A percentile compares a stretch with the other conserved stretches of the same genome.
phyloP scores from a whole-genome alignment of 2,888 invertebrate genomes.

The Eulithis prunata region DNA sequence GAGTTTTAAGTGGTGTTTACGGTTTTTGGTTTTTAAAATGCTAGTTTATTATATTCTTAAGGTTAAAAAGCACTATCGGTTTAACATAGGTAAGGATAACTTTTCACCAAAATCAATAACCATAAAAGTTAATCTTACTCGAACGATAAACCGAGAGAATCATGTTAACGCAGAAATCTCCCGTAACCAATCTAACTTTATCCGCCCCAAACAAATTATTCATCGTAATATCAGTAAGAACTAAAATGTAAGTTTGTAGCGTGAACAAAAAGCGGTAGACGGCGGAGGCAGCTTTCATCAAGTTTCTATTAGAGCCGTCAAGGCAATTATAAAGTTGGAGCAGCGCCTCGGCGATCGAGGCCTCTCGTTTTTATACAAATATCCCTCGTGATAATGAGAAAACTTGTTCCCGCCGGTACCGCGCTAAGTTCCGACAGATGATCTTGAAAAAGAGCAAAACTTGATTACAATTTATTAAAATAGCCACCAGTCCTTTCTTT shows the following conservation, averaged over 20 bases:
- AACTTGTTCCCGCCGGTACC: slow-evolving; percentile 68
- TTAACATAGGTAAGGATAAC: not conserved
- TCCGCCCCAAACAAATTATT: slow-evolving; percentile 49
- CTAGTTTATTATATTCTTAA: too few relatives aligned
- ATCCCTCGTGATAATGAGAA: slow-evolving; percentile 77
- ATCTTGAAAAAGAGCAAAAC: slow-evolving; percentile 67
- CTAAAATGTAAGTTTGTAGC: slow-evolving; percentile 72
- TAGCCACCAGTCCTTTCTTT: slow-evolving; percentile 38
- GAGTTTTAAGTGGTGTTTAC: too few relatives aligned
- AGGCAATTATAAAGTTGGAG: slow-evolving; percentile 80
- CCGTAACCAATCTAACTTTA: slow-evolving; percentile 47
- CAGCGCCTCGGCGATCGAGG: slow-evolving; percentile 55
- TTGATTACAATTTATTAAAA: slow-evolving; percentile 58
- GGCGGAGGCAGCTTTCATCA: slow-evolving; percentile 76
- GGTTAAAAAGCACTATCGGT: too few relatives aligned
- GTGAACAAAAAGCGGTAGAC: slow-evolving; percentile 69
- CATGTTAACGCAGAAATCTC: slow-evolving; percentile 37
- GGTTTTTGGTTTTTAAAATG: too few relatives aligned
- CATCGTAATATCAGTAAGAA: slow-evolving; percentile 54
- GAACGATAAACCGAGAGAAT: slow-evolving; percentile 22
- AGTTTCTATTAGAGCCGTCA: slow-evolving; percentile 79
- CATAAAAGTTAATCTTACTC: slow-evolving; percentile 23
- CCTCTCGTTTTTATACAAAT: slow-evolving; percentile 77
- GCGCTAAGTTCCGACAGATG: slow-evolving; percentile 68
- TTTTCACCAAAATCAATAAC: slow-evolving; percentile 6